Conservation (phyloP, 1,140 invertebrate genomes). For the Dendrolimus kikuchii region DNA sequence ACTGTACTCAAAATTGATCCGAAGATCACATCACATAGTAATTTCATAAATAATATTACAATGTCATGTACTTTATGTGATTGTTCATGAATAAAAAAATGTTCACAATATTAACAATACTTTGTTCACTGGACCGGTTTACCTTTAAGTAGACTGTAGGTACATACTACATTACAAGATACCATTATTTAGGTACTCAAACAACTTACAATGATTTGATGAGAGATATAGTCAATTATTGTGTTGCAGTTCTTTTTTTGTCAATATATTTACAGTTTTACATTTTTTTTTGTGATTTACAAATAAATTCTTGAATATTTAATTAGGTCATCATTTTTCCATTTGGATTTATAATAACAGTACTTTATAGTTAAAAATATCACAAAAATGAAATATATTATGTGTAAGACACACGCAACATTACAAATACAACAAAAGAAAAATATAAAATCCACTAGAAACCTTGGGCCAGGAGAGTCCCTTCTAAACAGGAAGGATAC, state of each 20-base stretch:
- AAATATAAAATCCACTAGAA: constrained; percentile 72
- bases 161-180: constrained; percentile 62
- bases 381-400: constrained; percentile 74
- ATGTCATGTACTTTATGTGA: constrained; percentile 72
- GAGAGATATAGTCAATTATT: constrained; percentile 66
- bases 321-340: constrained; percentile 70
- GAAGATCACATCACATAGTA: constrained; percentile 73
- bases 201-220: constrained; percentile 68
- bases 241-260: constrained; percentile 67
- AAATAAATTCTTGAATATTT: constrained; percentile 73
- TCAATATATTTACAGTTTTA: constrained; percentile 73
- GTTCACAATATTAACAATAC: constrained; percentile 70
- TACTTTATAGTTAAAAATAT: constrained; percentile 73
- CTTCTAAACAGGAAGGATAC: constrained; percentile 73
- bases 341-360: constrained; percentile 70
- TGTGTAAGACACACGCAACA: constrained; percentile 72
- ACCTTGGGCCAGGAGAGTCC: constrained; percentile 68
- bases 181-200: constrained; percentile 61
- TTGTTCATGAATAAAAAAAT: constrained; percentile 71
- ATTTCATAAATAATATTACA: constrained; percentile 74
- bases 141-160: constrained; percentile 56
- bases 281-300: constrained; percentile 72
- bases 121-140: constrained; percentile 71
- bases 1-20: constrained; percentile 73
- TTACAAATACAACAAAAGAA: constrained; percentile 72